A percentile compares a stretch with the other conserved stretches of the same genome.
Conservation (phyloP, 2,888 invertebrate species). For the Branchellion lobata region DNA sequence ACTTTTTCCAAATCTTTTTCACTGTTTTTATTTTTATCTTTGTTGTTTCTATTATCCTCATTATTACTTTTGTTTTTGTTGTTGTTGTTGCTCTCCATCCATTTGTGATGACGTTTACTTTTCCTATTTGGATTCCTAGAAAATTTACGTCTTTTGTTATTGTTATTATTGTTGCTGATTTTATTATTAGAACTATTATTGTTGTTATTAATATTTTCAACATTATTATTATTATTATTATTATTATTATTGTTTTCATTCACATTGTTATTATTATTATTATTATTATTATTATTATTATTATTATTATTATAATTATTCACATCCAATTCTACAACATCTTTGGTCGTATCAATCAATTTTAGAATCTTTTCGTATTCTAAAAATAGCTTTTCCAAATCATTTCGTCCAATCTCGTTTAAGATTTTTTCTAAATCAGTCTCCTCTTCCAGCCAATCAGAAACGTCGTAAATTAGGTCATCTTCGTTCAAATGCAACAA, state of each 20-base stretch:
- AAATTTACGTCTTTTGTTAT: not conserved
- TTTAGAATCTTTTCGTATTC: not conserved
- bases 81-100: too few species aligned
- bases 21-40: not conserved
- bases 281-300: too few species aligned
- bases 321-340: not conserved
- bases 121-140: not conserved
- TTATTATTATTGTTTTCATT: too few species aligned
- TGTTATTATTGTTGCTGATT: not conserved
- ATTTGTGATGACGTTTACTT: not conserved
- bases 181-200: too few species aligned
- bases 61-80: too few species aligned
- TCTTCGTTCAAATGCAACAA: not conserved
- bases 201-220: too few species aligned
- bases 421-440: conserved; percentile 2
- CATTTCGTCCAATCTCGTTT: not conserved
- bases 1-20: not conserved
- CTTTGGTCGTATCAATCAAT: conserved; percentile 2
- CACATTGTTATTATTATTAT: too few species aligned
- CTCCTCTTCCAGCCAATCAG: conserved; percentile 13
- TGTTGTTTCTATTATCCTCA: not conserved
- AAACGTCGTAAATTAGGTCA: conserved; percentile 15
- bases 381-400: conserved; percentile 4
- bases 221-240: too few species aligned
- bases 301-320: too few species aligned